Conservation (phyloP, 2,888 invertebrate genomes). For the Eupeodes luniger region DNA sequence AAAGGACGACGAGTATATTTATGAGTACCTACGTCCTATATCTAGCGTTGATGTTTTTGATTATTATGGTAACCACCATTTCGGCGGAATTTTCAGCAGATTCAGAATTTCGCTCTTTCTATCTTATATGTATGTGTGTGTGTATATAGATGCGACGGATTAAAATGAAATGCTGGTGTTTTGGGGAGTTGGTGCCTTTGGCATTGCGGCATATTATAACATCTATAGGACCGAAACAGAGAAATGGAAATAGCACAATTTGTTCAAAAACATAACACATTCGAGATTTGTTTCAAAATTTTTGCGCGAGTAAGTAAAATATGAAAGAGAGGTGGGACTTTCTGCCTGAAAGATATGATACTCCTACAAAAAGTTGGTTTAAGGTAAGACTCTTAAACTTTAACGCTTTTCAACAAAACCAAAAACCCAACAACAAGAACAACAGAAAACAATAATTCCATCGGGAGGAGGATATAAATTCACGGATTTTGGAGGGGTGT, state of each 20-base stretch:
- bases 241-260: conserved; percentile 56
- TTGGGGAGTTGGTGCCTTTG: neutral
- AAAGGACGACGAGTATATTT: no score
- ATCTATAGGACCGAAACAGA: neutral
- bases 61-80: conserved; percentile 45
- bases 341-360: neutral
- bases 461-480: conserved; percentile 2
- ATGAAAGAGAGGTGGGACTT: neutral
- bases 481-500: conserved; percentile 2
- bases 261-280: conserved; percentile 67
- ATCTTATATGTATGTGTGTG: no score
- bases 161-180: conserved; percentile 14
- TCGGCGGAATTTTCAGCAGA: conserved; percentile 50
- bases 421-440: neutral
- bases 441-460: neutral
- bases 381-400: conserved; percentile 24
- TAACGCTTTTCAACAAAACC: conserved; percentile 20
- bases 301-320: conserved; percentile 16
- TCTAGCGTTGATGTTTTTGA: neutral
- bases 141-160: conserved; percentile 13
- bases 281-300: conserved; percentile 67
- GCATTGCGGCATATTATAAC: conserved; percentile 1
- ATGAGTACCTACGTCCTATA: neutral
- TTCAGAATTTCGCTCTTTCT: conserved; percentile 36
- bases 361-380: conserved; percentile 1